Conservation (phyloP, 2,888 invertebrate species). For the Marasmarcha lunaedactyla region DNA sequence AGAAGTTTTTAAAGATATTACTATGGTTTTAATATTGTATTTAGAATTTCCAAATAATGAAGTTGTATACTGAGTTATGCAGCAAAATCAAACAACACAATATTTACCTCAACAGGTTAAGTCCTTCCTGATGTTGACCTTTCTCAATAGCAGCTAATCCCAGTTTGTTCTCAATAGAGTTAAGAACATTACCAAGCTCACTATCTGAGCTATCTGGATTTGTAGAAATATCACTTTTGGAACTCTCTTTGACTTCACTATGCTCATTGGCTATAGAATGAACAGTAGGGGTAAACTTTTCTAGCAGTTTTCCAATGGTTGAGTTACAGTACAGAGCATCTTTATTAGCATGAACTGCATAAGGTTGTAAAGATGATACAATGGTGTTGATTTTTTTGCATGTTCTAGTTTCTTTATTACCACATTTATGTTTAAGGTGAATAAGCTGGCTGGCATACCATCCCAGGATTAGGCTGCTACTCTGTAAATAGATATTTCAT, state of each 20-base stretch:
- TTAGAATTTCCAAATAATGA: no score
- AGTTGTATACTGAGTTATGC: no score
- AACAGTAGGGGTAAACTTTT: constrained; percentile 34
- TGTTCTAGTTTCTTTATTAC: constrained; percentile 18
- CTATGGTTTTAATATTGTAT: no score
- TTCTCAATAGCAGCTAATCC: constrained; percentile 72
- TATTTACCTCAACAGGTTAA: constrained; percentile 67
- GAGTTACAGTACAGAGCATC: constrained; percentile 24
- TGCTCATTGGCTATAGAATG: constrained; percentile 52
- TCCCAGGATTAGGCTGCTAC: constrained; percentile 71
- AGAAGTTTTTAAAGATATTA: no score
- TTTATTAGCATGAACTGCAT: constrained; percentile 26
- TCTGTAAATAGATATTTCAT: no score
- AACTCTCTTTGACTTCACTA: constrained; percentile 18
- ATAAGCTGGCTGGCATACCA: constrained; percentile 74
- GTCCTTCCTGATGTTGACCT: constrained; percentile 61
- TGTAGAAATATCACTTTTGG: constrained; percentile 18
- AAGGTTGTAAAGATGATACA: constrained; percentile 31
- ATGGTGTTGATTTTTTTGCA: constrained; percentile 25
- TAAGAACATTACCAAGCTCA: constrained; percentile 64
- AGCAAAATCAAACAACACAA: no score
- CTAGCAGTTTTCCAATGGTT: constrained; percentile 31
- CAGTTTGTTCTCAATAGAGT: constrained; percentile 71
- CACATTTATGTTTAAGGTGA: constrained; percentile 41
- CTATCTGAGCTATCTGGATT: constrained; percentile 33